Evolutionary conservation across 1,140 invertebrate genomes (phyloP).

Genomic region (Melipona quadrifasciata): DNA sequence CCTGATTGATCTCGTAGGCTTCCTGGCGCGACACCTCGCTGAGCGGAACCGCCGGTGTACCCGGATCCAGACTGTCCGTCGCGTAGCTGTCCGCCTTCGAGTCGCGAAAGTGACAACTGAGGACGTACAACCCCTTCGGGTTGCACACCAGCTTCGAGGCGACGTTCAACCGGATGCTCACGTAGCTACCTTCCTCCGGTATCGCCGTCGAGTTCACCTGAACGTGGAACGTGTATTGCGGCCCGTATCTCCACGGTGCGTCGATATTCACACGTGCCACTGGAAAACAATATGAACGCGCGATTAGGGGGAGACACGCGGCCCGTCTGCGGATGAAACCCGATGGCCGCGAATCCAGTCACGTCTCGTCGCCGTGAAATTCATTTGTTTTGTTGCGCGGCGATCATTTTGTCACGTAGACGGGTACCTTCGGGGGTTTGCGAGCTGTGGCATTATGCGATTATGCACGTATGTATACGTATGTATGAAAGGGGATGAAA

Average conservation of each 20-base stretch:
- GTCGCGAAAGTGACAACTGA: constrained; percentile 63
- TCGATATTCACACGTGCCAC: constrained; percentile 40
- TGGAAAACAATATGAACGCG: constrained; percentile 1
- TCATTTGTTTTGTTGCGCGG: too few species aligned
- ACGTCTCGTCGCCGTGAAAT: too few species aligned
- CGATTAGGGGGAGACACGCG: not conserved
- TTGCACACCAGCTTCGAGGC: constrained; percentile 62
- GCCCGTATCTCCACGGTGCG: constrained; percentile 43
- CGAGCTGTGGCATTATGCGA: too few species aligned
- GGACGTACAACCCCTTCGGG: constrained; percentile 44
- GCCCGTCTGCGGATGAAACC: too few species aligned
- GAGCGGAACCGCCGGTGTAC: not conserved
- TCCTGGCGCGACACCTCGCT: constrained; percentile 30
- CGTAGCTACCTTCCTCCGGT: constrained; percentile 32
- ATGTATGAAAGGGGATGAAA: too few species aligned
- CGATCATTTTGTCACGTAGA: too few species aligned
- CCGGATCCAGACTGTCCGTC: constrained; percentile 32
- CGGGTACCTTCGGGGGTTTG: too few species aligned
- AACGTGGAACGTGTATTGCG: constrained; percentile 51
- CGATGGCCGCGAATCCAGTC: too few species aligned
- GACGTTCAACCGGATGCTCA: constrained; percentile 41
- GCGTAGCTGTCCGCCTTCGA: constrained; percentile 56
- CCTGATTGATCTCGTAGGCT: constrained; percentile 50
- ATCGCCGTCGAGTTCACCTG: constrained; percentile 56
- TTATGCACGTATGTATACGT: too few species aligned